Conservation (phyloP, 2,888 invertebrate genomes). For the Noctua fimbriata region DNA sequence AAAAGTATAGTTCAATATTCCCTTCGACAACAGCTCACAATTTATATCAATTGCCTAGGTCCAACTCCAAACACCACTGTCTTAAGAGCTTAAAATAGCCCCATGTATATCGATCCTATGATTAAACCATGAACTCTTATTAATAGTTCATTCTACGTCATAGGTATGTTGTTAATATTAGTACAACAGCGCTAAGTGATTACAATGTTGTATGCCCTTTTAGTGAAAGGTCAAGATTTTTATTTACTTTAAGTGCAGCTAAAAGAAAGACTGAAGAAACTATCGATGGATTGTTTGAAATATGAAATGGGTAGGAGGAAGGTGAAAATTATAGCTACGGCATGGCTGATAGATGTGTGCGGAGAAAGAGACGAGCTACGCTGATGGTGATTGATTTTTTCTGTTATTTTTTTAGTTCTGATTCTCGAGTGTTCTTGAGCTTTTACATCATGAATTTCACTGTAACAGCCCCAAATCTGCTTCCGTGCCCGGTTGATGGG, state of each 20-base stretch:
- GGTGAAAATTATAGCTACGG: too few species aligned
- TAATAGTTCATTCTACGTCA: slow-evolving; percentile 36
- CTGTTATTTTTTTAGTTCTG: neutral
- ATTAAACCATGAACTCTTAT: slow-evolving; percentile 32
- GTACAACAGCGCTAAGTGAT: slow-evolving; percentile 8
- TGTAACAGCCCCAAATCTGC: neutral
- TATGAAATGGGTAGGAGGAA: neutral
- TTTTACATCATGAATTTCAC: neutral
- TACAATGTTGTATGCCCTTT: neutral
- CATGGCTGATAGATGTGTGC: too few species aligned
- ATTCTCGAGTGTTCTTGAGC: neutral
- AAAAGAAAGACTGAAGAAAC: neutral
- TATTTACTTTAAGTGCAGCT: neutral
- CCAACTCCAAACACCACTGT: slow-evolving; percentile 17
- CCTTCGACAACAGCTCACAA: slow-evolving; percentile 22
- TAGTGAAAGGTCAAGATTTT: slow-evolving; percentile 27
- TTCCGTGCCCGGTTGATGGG: neutral
- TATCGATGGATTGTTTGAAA: neutral
- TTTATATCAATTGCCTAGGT: slow-evolving; percentile 23
- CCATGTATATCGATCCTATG: slow-evolving; percentile 40
- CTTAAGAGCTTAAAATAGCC: slow-evolving; percentile 31
- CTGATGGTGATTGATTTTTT: too few species aligned
- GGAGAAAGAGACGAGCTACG: too few species aligned
- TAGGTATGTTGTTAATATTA: slow-evolving; percentile 5
- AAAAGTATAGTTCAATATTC: slow-evolving; percentile 19